phyloP scores from a whole-genome alignment of 1,140 invertebrate genomes.

The Drosophila subobscura region DNA sequence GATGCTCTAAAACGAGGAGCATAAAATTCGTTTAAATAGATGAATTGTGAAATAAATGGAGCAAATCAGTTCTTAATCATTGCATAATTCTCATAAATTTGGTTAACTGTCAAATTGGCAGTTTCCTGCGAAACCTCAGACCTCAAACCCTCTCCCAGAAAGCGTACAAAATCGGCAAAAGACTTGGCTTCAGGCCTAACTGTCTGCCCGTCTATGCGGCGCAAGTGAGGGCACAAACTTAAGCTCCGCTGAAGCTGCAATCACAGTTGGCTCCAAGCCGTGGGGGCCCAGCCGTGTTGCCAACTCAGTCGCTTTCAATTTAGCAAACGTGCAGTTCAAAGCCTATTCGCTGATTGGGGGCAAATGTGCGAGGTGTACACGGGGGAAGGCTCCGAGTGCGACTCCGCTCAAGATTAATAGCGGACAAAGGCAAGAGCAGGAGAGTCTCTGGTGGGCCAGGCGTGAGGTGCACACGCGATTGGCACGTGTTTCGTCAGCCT shows the following conservation, averaged over 20 bases:
- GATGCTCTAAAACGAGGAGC: constrained; percentile 36
- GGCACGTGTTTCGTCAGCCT: constrained; percentile 71
- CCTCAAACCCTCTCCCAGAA: background rate
- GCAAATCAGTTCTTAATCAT: too few relatives aligned
- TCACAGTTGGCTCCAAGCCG: constrained; percentile 13
- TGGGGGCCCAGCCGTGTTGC: constrained; percentile 21
- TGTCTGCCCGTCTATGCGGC: constrained; percentile 47
- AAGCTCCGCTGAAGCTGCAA: constrained; percentile 29
- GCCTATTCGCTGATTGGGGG: constrained; percentile 76
- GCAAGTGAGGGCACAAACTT: constrained; percentile 68
- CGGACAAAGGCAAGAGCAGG: constrained; percentile 47
- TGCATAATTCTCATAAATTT: too few relatives aligned
- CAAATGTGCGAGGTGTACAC: constrained; percentile 63
- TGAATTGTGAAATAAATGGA: too few relatives aligned
- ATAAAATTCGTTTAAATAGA: too few relatives aligned
- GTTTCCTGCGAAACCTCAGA: background rate
- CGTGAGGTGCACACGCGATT: constrained; percentile 82
- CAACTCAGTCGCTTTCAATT: constrained; percentile 78
- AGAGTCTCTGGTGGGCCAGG: constrained; percentile 59
- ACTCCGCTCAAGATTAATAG: constrained; percentile 72
- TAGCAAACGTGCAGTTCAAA: constrained; percentile 80
- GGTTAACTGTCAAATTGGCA: too few relatives aligned
- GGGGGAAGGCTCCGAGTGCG: constrained; percentile 34
- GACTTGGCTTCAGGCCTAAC: constrained; percentile 3
- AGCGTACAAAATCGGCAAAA: constrained; percentile 21